phyloP scores from a whole-genome alignment of 2,888 invertebrate genomes.

The Beris chalybata region DNA sequence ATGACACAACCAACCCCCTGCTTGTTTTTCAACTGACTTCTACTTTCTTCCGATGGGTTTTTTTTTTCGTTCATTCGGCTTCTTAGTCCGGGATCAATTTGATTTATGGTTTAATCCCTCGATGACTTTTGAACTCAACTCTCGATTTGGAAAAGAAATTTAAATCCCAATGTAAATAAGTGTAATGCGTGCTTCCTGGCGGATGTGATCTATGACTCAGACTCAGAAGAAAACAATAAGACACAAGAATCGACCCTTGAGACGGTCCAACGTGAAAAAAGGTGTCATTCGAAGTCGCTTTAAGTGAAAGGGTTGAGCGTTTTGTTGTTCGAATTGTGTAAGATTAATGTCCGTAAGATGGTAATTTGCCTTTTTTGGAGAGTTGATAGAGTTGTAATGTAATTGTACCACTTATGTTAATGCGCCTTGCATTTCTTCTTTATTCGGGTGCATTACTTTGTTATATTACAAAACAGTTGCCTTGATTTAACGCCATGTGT shows the following conservation, averaged over 20 bases:
- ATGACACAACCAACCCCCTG: background rate
- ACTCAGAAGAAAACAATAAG: conserved; percentile 10
- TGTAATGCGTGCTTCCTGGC: conserved; percentile 18
- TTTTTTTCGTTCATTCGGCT: background rate
- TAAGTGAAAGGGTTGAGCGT: conserved; percentile 28
- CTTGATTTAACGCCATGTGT: conserved; percentile 1
- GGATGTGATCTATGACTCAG: background rate
- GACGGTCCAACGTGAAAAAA: conserved; percentile 10
- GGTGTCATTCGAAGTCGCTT: conserved; percentile 25
- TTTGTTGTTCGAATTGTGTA: conserved; percentile 21
- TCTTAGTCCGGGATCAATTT: background rate
- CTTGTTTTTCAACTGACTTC: background rate
- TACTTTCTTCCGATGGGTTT: conserved; percentile 11
- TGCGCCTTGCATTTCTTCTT: conserved; percentile 23
- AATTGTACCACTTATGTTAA: conserved; percentile 39
- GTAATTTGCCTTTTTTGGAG: conserved; percentile 28
- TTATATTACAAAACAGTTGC: background rate
- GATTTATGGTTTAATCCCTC: conserved; percentile 29
- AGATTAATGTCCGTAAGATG: conserved; percentile 33
- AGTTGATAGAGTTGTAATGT: conserved; percentile 36
- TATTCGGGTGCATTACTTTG: background rate
- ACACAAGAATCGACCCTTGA: conserved; percentile 19
- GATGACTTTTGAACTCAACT: conserved; percentile 29
- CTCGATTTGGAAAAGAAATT: conserved; percentile 11
- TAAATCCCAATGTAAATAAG: conserved; percentile 27